Evolutionary conservation across 2,888 invertebrate genomes (phyloP).

Genomic region (Apoda limacodes): DNA sequence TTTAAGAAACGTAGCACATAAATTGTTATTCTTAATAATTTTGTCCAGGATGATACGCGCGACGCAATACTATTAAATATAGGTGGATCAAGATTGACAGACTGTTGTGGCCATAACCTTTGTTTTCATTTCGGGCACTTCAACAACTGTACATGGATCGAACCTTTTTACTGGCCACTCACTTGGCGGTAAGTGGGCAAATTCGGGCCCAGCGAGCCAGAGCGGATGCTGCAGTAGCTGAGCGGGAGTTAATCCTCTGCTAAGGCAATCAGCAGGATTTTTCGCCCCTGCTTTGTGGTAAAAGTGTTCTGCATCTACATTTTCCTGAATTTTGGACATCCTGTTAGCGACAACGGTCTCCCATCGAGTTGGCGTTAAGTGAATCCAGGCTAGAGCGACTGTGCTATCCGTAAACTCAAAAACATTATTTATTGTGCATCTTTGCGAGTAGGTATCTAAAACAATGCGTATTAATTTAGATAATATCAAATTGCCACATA

Average conservation of each 20-base stretch:
- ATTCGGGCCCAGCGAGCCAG: not conserved
- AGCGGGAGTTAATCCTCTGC: not conserved
- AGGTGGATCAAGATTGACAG: too few species aligned
- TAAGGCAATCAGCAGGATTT: not conserved
- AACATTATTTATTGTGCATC: too few species aligned
- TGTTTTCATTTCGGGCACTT: too few species aligned
- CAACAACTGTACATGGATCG: too few species aligned
- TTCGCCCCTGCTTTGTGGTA: not conserved
- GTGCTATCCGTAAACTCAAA: constrained; percentile 3
- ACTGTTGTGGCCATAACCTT: too few species aligned
- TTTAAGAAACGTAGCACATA: too few species aligned
- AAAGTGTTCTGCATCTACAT: not conserved
- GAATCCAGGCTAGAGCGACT: not conserved
- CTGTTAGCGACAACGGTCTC: constrained; percentile 2
- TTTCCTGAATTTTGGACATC: not conserved
- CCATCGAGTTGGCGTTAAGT: not conserved
- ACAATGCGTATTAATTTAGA: not conserved
- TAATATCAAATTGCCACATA: constrained; percentile 1
- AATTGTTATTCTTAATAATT: too few species aligned
- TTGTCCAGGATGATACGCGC: too few species aligned
- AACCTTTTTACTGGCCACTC: too few species aligned
- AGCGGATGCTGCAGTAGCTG: not conserved
- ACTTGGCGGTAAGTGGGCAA: too few species aligned
- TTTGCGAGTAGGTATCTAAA: not conserved
- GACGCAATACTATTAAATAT: too few species aligned